Evolutionary conservation across 2,888 invertebrate species (phyloP), one percentile per base, ranked within the genome.

Genomic region (Polylopha cassiicola): DNA sequence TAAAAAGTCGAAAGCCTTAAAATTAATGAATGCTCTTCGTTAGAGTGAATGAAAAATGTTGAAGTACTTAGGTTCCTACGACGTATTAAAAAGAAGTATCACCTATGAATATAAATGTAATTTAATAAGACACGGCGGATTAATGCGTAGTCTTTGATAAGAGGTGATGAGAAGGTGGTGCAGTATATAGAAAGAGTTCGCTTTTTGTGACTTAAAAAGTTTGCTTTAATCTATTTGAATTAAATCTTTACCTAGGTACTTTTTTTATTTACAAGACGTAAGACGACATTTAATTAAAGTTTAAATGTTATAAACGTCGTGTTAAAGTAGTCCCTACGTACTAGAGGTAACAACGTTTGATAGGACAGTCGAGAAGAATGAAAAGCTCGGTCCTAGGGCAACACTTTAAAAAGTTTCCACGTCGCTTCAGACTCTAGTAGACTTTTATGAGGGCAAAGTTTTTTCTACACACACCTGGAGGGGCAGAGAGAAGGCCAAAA

Each of bases 401-500:
- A 41, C 27, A 10, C 21, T 41, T 23, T 38, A 37, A 44, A 46
- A 53, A 47, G 43, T 47, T 48, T 34, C 23, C 14, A 6, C 33
- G 26, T 18, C 23, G 29, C 36, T 22, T 27, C 31, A 26, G 11
- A 27, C 24, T 26, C 36, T n/a, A n/a, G 21, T 37, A 3, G 34
- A 39, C 39, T 41, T 34, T 41, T 37, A 29, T 32, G 44, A 24
- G 41, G 46, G 51, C 51, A 58, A 71, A 68, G 64, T 69, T 69
- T 71, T 32, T 65, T 62, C 63, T 59, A 68, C 69, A 71, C 67
- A 61, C 66, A 61, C 55, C 58, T 58, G 47, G 46, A 43, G 55
- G 60, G 57, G 51, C 50, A 48, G 50, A 53, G 54, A 58, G 53
- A 44, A 48, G 49, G 36, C 20, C 64, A 66, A 64, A 62, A 61